A percentile compares a stretch with the other conserved stretches of the same genome.
These are phyloP conservation scores for Cheilosia variabilis DNA, from an alignment of 2,888 invertebrate genomes.

Conservation along the genomic window DNA sequence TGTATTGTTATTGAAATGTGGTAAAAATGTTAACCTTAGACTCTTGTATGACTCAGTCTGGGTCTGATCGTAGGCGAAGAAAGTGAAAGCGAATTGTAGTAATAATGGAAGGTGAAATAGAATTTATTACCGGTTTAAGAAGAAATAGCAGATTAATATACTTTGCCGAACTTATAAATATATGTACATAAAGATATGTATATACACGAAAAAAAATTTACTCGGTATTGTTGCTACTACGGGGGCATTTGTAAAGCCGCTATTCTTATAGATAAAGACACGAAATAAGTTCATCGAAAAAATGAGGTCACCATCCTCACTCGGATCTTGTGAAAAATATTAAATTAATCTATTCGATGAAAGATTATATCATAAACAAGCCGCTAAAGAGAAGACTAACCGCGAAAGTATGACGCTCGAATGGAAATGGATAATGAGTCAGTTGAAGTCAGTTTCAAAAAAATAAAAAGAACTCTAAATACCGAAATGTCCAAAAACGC, in stretches of 20 bases:
- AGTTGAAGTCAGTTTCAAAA: neutral
- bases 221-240: too few species aligned
- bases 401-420: neutral
- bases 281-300: neutral
- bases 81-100: too few species aligned
- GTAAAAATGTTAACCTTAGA: too few species aligned
- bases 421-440: constrained; percentile 6
- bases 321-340: constrained; percentile 2
- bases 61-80: too few species aligned
- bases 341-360: constrained; percentile 18
- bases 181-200: too few species aligned
- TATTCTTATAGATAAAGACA: constrained; percentile 1
- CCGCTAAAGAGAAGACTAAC: neutral
- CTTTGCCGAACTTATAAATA: too few species aligned
- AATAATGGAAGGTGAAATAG: too few species aligned
- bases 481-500: neutral
- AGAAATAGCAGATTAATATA: too few species aligned
- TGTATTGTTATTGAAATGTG: too few species aligned
- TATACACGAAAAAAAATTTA: too few species aligned
- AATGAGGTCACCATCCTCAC: neutral
- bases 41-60: too few species aligned
- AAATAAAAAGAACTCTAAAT: constrained; percentile 9
- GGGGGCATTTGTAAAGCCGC: neutral
- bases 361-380: constrained; percentile 13
- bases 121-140: too few species aligned